Conservation (phyloP, 2,797 vertebrate species). For the Tragelaphus eurycerus region DNA sequence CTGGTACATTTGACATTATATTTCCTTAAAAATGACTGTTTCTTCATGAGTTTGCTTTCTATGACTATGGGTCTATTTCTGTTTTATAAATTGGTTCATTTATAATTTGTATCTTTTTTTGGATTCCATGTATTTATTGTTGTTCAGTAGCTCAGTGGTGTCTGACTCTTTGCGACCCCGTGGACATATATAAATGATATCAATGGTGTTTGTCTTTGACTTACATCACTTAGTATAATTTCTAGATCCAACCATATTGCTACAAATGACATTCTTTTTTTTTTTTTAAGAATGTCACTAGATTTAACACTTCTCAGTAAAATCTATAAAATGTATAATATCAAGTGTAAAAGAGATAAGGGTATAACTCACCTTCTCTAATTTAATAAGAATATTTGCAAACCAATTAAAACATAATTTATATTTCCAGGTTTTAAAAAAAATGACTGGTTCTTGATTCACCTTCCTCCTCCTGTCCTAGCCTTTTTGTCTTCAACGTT, state of each 20-base stretch:
- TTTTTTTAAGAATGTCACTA: neutral
- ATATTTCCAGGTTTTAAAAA: neutral
- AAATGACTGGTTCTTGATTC: neutral
- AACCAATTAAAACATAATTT: neutral
- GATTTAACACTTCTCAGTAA: neutral
- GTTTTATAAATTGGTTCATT: neutral
- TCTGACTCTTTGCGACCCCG: fast-evolving
- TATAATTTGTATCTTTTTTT: neutral
- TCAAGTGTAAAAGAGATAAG: neutral
- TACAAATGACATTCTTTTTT: neutral
- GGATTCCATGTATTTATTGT: neutral
- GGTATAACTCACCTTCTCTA: neutral
- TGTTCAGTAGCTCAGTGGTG: neutral
- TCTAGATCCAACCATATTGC: neutral
- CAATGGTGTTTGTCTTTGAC: neutral
- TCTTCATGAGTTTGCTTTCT: neutral
- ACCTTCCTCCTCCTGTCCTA: neutral
- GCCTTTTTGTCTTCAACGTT: neutral
- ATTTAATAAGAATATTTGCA: neutral
- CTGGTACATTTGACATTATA: neutral
- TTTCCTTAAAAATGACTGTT: neutral
- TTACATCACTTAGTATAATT: neutral
- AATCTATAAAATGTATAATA: neutral
- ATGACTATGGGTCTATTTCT: neutral
- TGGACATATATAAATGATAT: neutral